Conservation (phyloP, 2,888 invertebrate species). For the Ischnus inquisitorius region DNA sequence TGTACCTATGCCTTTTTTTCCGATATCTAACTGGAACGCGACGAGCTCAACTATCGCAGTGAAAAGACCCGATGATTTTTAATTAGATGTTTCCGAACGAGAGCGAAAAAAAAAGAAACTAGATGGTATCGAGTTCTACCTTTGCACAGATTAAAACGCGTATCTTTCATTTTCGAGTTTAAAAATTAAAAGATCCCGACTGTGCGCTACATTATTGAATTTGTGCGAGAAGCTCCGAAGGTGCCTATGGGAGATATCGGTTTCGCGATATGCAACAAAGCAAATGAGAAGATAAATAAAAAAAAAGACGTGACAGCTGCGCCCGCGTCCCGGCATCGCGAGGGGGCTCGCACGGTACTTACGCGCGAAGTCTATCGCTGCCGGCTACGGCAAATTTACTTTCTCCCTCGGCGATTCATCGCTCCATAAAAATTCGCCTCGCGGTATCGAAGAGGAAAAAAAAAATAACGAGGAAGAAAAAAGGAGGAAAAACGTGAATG, state of each 20-base stretch:
- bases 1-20: conserved; percentile 30
- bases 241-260: background rate
- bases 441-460: background rate
- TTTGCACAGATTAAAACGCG: background rate
- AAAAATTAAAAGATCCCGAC: background rate
- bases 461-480: background rate
- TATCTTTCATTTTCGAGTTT: background rate
- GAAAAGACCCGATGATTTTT: background rate
- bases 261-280: conserved; percentile 1
- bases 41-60: background rate
- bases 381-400: conserved; percentile 5
- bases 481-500: background rate
- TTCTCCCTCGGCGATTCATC: conserved; percentile 8
- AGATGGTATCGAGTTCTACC: too few species aligned
- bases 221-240: background rate
- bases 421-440: conserved; percentile 3
- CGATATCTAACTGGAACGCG: conserved; percentile 20
- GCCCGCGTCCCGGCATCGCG: conserved; percentile 55
- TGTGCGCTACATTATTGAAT: background rate
- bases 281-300: conserved; percentile 31
- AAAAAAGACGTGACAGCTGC: conserved; percentile 69
- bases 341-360: conserved; percentile 2
- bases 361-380: background rate
- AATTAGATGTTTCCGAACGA: background rate
- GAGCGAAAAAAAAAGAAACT: background rate